A percentile compares a stretch with the other conserved stretches of the same genome.
These are phyloP conservation scores for Halichoerus grypus DNA, from an alignment of 2,113 vertebrate genomes.

Conservation along the genomic window DNA sequence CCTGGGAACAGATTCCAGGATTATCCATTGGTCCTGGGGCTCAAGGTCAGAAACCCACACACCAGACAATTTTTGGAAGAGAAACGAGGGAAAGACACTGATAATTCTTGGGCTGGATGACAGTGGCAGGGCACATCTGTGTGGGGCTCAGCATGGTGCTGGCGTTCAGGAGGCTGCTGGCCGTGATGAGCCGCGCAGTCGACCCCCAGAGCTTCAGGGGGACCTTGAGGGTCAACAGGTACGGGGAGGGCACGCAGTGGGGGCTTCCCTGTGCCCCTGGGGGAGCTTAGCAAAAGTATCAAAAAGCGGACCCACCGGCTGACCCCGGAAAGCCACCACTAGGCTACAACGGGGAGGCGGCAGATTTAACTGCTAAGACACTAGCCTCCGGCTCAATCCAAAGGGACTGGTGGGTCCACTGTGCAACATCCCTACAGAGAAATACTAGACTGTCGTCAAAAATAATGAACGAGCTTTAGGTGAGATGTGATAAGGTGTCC, in stretches of 20 bases:
- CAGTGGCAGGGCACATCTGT: fast-evolving
- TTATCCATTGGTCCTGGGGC: background rate
- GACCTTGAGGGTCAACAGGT: background rate
- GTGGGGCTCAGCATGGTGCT: fast-evolving
- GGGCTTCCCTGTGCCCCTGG: background rate
- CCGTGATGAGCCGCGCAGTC: fast-evolving
- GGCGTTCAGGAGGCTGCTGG: background rate
- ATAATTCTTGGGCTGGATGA: fast-evolving
- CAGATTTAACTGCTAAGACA: background rate
- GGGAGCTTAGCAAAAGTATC: background rate
- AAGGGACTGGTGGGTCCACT: background rate
- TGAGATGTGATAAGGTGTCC: background rate
- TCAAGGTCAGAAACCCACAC: background rate
- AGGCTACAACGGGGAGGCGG: fast-evolving
- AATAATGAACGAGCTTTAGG: background rate
- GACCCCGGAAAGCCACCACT: background rate
- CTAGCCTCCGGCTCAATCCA: too few relatives aligned
- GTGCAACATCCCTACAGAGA: fast-evolving
- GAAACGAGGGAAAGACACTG: background rate
- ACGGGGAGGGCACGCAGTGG: fast-evolving
- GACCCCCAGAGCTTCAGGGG: background rate
- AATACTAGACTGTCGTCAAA: background rate
- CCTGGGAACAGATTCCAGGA: background rate
- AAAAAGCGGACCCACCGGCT: background rate
- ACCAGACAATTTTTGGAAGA: background rate